Evolutionary conservation across 2,113 vertebrate species (phyloP), one percentile per base, ranked within the genome.

Genomic region (Brachypodius melanocephalos): DNA sequence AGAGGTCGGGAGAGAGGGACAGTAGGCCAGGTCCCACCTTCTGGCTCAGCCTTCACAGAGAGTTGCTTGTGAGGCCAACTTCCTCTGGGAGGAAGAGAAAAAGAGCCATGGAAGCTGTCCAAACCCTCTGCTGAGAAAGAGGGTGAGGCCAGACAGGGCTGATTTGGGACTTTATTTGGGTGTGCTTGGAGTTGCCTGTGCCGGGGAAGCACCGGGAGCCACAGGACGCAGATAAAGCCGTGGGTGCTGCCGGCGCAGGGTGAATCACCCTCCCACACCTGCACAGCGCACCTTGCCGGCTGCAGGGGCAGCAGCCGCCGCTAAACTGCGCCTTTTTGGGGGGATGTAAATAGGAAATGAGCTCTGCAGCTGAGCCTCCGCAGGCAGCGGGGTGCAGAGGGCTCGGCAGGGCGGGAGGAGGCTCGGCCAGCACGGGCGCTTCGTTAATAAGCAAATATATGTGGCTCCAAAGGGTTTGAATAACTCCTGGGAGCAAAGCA

Each of bases 401-500:
- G 82, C 69, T 10, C 57, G 32, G 42, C 73, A 81, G 88, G 79
- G 90, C 68, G 43, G 81, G 62, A 63, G 77, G 65, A 75, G 92
- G 74, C 85, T 82, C 45, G 66, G 84, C 91, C 79, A 8, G 43
- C 68, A 10, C 81, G 18, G 81, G 66, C 86, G 8, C 88, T 31
- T 94, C 32, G 31, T 96, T 96, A 96, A 76, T 66, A 94, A 73
- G 59, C 93, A 94, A 97, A 96, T 95, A 17, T 80, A 73, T 93
- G 95, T 94, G 95, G 93, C 94, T 94, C 96, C 93, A 62, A 1
- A 12, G 91, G 81, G 81, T 71, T 73, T 79, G 95, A 89, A 85
- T 94, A 91, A 77, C 89, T 91, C 67, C 19, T 49, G 88, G 95
- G 69, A 94, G 89, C 89, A 91, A 91, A 91, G 80, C 0, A 74